These are phyloP conservation scores for Tribolium madens DNA, from an alignment of 1,140 invertebrate species.

Conservation along the genomic window DNA sequence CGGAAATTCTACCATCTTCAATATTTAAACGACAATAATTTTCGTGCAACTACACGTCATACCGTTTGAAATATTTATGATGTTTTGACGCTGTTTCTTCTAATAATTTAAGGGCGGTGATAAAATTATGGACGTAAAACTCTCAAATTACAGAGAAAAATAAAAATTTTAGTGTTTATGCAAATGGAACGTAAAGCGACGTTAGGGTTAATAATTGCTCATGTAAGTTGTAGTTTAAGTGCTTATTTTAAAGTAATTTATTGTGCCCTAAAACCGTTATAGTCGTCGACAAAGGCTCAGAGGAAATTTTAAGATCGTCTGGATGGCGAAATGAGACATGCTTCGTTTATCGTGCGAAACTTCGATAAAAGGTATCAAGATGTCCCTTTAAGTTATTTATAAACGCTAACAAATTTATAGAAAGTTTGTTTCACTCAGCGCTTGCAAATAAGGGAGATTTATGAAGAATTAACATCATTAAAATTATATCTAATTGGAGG, in stretches of 20 bases:
- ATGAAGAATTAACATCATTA: constrained; percentile 28
- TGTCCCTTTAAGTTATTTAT: constrained; percentile 10
- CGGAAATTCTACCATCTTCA: background rate
- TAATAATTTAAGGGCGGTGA: background rate
- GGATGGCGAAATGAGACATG: constrained; percentile 12
- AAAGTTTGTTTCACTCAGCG: constrained; percentile 7
- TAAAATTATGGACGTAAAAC: constrained; percentile 8
- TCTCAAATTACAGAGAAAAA: background rate
- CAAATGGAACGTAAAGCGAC: background rate
- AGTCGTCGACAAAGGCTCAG: background rate
- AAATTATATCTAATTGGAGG: constrained; percentile 10
- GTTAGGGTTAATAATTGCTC: constrained; percentile 10
- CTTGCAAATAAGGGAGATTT: constrained; percentile 22
- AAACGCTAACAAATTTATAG: constrained; percentile 30
- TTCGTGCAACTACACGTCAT: constrained; percentile 1
- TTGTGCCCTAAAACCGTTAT: too few species aligned
- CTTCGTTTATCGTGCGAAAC: constrained; percentile 18
- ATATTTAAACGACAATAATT: constrained; percentile 4
- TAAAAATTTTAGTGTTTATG: constrained; percentile 22
- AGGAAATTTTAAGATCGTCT: constrained; percentile 16
- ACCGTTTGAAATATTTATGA: constrained; percentile 6
- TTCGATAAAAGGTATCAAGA: constrained; percentile 12
- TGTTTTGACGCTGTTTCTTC: constrained; percentile 6
- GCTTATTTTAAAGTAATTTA: constrained; percentile 29
- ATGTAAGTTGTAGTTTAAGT: constrained; percentile 16